A percentile compares a stretch with the other conserved stretches of the same genome.
Conservation (phyloP, 1,140 invertebrate genomes). For the Drosophila tani region DNA sequence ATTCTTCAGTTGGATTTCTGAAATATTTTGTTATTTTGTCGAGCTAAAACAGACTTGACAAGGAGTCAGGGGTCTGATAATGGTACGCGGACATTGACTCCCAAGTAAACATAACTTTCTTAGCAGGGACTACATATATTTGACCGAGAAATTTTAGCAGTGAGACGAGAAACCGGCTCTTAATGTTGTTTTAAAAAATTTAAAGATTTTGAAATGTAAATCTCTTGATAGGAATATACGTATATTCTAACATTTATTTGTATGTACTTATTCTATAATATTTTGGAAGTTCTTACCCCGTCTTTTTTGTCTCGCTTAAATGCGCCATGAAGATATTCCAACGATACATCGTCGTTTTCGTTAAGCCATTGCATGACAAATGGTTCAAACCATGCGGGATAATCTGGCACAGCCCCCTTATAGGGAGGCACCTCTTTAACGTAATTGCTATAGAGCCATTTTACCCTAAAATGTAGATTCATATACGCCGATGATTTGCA, state of each 20-base stretch:
- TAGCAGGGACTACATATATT: too few relatives aligned
- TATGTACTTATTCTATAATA: neutral
- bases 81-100: too few relatives aligned
- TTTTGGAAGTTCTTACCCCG: constrained; percentile 89
- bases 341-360: constrained; percentile 99
- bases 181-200: neutral
- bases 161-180: neutral
- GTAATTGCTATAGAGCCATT: constrained; percentile 99
- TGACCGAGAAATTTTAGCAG: neutral
- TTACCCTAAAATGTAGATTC: constrained; percentile 99
- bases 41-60: too few relatives aligned
- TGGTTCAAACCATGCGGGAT: constrained; percentile 99
- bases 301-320: constrained; percentile 99
- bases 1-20: too few relatives aligned
- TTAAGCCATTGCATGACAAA: constrained; percentile 99
- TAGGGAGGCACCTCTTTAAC: constrained; percentile 99
- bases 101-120: too few relatives aligned
- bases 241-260: neutral
- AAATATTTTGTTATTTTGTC: too few relatives aligned
- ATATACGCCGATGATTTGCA: constrained; percentile 99
- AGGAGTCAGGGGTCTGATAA: too few relatives aligned
- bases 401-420: constrained; percentile 96
- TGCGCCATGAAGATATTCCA: constrained; percentile 99
- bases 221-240: neutral
- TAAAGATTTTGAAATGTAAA: neutral